Evolutionary conservation across 2,113 vertebrate species (phyloP), one percentile per base, ranked within the genome.

Genomic region (Pseudorasbora parva): DNA sequence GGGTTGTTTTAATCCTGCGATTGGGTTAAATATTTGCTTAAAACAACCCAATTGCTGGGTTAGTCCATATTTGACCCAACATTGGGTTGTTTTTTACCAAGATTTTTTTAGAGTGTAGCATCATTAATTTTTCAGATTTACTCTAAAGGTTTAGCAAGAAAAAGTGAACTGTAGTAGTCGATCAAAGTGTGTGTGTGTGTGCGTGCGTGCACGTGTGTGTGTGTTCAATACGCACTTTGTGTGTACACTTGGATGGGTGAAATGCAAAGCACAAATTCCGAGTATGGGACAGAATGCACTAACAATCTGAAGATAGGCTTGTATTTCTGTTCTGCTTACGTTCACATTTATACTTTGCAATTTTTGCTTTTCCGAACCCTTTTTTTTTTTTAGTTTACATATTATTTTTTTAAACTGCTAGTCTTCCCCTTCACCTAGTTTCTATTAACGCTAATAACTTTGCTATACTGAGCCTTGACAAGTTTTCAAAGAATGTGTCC

Each of bases 401-500:
- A 41, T 8, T 21, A 8, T 10, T 11, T 75, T 14, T 21, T 21
- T 56, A 33, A 0, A 54, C 73, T 56, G 15, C 49, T 56, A 14
- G 9, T 45, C 15, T 41, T 41, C 27, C 8, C 54, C 74, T 76
- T 76, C 14, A 14, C 12, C 49, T 19, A 77, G 15, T 57, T 57
- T 59, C 21, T 2, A 4, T 56, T 75, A 37, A 30, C 0, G 0
- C 37, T 27, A 60, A 43, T 60, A 60, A 78, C 8, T 37, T 14
- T 0, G n/a, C 57, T 30, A 51, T 25, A 10, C 37, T 62, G 76
- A 78, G 57, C 37, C 37, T 60, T 78, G 41, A 62, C 41, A 47
- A 17, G 14, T 78, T 62, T 60, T 62, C 41, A 47, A 78, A 78
- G 41, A 43, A 43, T 47, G 23, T 62, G 57, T 45, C 76, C 72